Base-by-base conservation (phyloP, 1,140 invertebrate species). In the Orius insidiosus region DNA sequence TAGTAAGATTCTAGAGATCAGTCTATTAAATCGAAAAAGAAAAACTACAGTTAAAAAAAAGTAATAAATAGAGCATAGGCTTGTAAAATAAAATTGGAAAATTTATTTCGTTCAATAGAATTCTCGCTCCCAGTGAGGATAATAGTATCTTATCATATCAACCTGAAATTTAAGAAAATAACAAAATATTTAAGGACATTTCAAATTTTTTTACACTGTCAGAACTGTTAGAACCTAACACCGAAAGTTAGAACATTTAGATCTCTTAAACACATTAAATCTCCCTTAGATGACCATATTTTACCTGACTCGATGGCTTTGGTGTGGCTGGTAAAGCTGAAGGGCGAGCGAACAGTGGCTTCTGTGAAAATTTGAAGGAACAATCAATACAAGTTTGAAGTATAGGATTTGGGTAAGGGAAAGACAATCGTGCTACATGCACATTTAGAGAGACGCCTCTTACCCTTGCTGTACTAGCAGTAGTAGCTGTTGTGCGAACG, bases 401-500 rank as follows among this genome's bases (percentile, higher is more conserved):
- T n/a, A 13, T 36, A 13, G 3, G 9, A 4, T 36, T 36, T 3
- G 35, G 35, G 35, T 13, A 15, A 36, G 9, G 14, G 35, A 36
- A 15, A 11, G 6, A 38, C 6, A 38, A 40, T 4, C 13, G 38
- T 14, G 38, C 33, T 33, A 7, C 45, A 46, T 38, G 35, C 45
- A 24, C 45, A 38, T 46, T 19, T 47, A 31, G 10, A 53, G 46
- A 39, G 46, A 53, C 72, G 72, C 68, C 75, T 55, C 30, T 55
- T 42, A 40, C 56, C 53, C 35, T 56, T 56, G 39, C 57, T 54
- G 44, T 67, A 58, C 24, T 24, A 3, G 24, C 24, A 16, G 66
- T 63, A 43, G 70, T 68, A 36, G 67, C 66, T 1, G 71, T 43
- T 6, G 41, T 43, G 5, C 49, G 19, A 2, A 40, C 66, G 1